Base-by-base conservation (phyloP, 2,888 invertebrate genomes). In the Napeogenes sylphis region DNA sequence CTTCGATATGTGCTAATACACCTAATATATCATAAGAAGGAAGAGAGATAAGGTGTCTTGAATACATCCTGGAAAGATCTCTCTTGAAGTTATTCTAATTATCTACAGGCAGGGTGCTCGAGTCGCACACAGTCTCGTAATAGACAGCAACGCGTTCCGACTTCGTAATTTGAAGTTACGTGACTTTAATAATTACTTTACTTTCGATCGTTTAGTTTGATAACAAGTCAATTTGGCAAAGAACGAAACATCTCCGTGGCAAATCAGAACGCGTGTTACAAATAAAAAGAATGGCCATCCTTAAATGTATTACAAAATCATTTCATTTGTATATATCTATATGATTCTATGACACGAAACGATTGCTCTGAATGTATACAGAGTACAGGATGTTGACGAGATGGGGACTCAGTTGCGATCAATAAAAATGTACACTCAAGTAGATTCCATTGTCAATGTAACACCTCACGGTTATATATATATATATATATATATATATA, bases 121-220 rank as follows among this genome's bases (percentile, higher is more conserved):
- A 65, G 56, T 62, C 58, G 51, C 59, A 54, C 66, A 68, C 74
- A 71, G 72, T 73, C 75, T 75, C 77, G 78, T 78, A 79, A 80
- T 77, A 69, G 76, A 75, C 75, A 66, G 70, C 67, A 75, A 83
- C 82, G 79, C 75, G 77, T 68, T 70, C 66, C 68, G 84, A 83
- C 82, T 85, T 70, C 21, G 73, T 78, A 79, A 83, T 80, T 80
- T 67, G 70, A 66, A 58, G 75, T 83, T 83, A 83, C 83, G 85
- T 85, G 83, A 82, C 77, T 77, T 70, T 71, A 75, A 81, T 84
- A 21, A 21, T 21, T 21, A 77, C 78, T 73, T 76, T 74, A 70
- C 78, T 79, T 81, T 78, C 75, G 71, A 77, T 79, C 72, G 71
- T 70, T 71, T 63, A 62, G 57, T 65, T 61, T 21, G 66, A 65